These are phyloP conservation scores for Acheta domesticus DNA, from an alignment of 2,888 invertebrate genomes.

Conservation along the genomic window DNA sequence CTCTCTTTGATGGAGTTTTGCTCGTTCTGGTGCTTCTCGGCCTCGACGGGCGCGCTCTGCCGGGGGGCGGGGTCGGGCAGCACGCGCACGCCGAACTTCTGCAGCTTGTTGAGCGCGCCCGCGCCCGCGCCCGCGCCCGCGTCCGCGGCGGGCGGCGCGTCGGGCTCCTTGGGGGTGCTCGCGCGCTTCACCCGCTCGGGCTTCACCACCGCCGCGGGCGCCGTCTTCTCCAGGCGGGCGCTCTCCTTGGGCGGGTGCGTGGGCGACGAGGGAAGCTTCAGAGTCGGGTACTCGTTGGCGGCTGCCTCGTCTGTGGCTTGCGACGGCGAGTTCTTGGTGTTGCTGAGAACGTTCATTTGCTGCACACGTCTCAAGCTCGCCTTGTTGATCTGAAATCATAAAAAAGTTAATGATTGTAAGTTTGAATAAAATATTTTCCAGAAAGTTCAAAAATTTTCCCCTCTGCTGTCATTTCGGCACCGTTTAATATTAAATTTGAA, in stretches of 20 bases:
- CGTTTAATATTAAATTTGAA: too few relatives aligned
- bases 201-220: constrained; percentile 33
- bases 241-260: constrained; percentile 41
- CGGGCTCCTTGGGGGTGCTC: constrained; percentile 18
- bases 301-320: constrained; percentile 27
- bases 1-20: constrained; percentile 39
- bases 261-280: constrained; percentile 43
- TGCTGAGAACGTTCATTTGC: constrained; percentile 29
- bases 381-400: constrained; percentile 36
- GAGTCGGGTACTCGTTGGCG: constrained; percentile 48
- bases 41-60: constrained; percentile 28
- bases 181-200: constrained; percentile 32
- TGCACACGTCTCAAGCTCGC: constrained; percentile 36
- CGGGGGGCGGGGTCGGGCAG: constrained; percentile 39
- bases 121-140: constrained; percentile 44
- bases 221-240: constrained; percentile 39
- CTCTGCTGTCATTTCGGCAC: too few relatives aligned
- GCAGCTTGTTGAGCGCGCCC: constrained; percentile 55
- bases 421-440: too few relatives aligned
- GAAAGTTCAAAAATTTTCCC: too few relatives aligned
- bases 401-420: not conserved
- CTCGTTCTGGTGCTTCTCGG: constrained; percentile 40
- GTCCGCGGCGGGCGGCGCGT: constrained; percentile 36
- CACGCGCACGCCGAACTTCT: constrained; percentile 50
- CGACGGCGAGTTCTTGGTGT: constrained; percentile 4